A percentile compares a stretch with the other conserved stretches of the same genome.
Evolutionary conservation across 2,113 vertebrate genomes (phyloP).

Genomic region (Psettodes erumei): DNA sequence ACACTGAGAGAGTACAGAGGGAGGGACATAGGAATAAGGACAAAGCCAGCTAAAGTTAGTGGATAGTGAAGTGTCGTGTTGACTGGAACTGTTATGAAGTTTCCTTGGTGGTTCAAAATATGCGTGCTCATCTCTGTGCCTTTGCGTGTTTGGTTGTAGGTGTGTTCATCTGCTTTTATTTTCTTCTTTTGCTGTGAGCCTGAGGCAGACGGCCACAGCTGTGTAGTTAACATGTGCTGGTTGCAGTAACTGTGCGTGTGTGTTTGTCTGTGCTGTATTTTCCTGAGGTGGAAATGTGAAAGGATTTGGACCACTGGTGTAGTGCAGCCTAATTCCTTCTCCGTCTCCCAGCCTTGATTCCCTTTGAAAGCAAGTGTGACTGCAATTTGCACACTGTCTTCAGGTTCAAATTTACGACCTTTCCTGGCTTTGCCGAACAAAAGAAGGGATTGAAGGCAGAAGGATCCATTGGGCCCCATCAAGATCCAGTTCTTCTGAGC

Average conservation of each 20-base stretch:
- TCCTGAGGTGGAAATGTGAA: constrained; percentile 48
- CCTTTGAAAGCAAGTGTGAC: constrained; percentile 74
- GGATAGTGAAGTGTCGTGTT: constrained; percentile 36
- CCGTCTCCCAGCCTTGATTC: constrained; percentile 71
- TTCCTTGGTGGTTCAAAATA: constrained; percentile 44
- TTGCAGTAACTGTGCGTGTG: constrained; percentile 31
- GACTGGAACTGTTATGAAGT: constrained; percentile 49
- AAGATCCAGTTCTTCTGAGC: constrained; percentile 66
- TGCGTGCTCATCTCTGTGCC: constrained; percentile 32
- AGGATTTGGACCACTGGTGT: constrained; percentile 54
- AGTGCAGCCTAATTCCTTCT: constrained; percentile 65
- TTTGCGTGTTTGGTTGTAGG: constrained; percentile 43
- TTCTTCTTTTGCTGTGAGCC: constrained; percentile 32
- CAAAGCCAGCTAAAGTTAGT: constrained; percentile 8
- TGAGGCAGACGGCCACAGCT: constrained; percentile 27
- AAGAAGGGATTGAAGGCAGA: constrained; percentile 78
- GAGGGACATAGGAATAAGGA: constrained; percentile 10
- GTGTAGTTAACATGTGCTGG: constrained; percentile 38
- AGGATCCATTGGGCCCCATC: constrained; percentile 75
- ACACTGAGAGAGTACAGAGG: constrained; percentile 8
- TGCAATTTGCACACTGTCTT: constrained; percentile 83
- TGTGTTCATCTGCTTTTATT: constrained; percentile 55
- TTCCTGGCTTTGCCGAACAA: constrained; percentile 75
- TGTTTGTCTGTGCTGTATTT: constrained; percentile 32
- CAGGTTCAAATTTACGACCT: constrained; percentile 80